phyloP scores from a whole-genome alignment of 2,113 vertebrate genomes.

The Cyanoramphus novaezelandiae region DNA sequence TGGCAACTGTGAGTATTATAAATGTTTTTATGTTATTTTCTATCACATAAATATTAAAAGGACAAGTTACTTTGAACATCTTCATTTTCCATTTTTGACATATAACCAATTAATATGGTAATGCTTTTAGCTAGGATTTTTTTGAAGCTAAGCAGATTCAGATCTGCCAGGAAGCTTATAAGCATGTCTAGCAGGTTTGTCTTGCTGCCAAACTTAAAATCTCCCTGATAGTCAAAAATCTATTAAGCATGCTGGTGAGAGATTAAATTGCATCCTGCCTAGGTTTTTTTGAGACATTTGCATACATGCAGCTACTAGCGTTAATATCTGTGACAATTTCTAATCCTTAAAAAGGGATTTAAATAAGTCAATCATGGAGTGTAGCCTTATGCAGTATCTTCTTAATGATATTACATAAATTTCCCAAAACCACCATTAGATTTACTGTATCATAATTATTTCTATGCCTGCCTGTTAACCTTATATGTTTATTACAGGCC shows the following conservation, averaged over 20 bases:
- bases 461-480: background rate
- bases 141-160: slow-evolving; percentile 51
- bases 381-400: background rate
- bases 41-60: background rate
- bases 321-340: slow-evolving; percentile 16
- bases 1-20: slow-evolving; percentile 83
- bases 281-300: slow-evolving; percentile 16
- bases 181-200: slow-evolving; percentile 37
- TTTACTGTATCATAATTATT: background rate
- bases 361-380: background rate
- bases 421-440: background rate
- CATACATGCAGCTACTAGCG: background rate
- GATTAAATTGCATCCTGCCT: slow-evolving; percentile 32
- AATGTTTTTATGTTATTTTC: background rate
- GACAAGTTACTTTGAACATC: background rate
- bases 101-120: slow-evolving; percentile 40
- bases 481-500: background rate
- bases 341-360: slow-evolving; percentile 31
- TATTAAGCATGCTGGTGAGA: slow-evolving; percentile 16
- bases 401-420: background rate
- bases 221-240: slow-evolving; percentile 32
- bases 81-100: slow-evolving; percentile 47
- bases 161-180: slow-evolving; percentile 41
- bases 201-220: slow-evolving; percentile 59
- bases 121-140: slow-evolving; percentile 23